These are phyloP conservation scores for Scolopax rusticola DNA, from an alignment of 2,797 vertebrate species.

Conservation along the genomic window DNA sequence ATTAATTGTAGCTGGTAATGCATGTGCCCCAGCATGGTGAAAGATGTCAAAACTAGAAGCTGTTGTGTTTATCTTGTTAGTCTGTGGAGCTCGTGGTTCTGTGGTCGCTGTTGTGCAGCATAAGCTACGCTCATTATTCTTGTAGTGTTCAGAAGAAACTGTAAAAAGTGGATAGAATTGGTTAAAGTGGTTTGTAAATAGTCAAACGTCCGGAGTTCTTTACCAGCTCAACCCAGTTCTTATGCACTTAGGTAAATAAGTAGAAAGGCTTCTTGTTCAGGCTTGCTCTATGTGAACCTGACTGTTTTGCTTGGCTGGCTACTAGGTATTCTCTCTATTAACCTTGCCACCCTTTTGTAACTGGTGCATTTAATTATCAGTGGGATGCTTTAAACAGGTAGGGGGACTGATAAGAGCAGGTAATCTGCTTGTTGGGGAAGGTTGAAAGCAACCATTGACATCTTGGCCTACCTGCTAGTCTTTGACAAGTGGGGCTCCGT, in stretches of 20 bases:
- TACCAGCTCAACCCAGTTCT: constrained; percentile 86
- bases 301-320: constrained; percentile 92
- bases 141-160: constrained; percentile 58
- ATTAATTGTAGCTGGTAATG: not conserved
- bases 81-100: not conserved
- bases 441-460: constrained; percentile 75
- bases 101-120: not conserved
- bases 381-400: constrained; percentile 90
- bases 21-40: not conserved
- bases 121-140: constrained; percentile 37
- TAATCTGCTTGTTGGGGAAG: constrained; percentile 72
- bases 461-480: constrained; percentile 61
- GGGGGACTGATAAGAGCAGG: constrained; percentile 80
- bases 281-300: constrained; percentile 90
- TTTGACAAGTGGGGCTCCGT: constrained; percentile 68
- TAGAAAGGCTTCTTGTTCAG: constrained; percentile 91
- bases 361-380: constrained; percentile 93
- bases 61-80: not conserved
- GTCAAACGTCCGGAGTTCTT: constrained; percentile 80
- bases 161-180: constrained; percentile 66
- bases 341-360: constrained; percentile 95
- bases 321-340: constrained; percentile 95
- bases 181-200: constrained; percentile 82
- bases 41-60: constrained; percentile 13
- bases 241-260: constrained; percentile 79